phyloP scores from a whole-genome alignment of 1,140 invertebrate genomes.

The Lanistes nyassanus region DNA sequence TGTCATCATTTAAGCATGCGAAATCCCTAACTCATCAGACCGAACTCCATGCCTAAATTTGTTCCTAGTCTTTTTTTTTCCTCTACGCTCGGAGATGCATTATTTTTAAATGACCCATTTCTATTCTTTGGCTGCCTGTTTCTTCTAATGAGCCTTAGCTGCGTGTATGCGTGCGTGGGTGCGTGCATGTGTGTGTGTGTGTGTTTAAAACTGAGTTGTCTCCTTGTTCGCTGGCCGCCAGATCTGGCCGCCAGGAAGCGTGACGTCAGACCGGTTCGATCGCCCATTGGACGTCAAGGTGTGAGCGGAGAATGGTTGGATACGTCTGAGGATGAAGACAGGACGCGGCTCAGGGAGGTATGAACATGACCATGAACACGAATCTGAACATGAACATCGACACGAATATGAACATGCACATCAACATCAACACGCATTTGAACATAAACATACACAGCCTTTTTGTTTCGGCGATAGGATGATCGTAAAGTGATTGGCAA shows the following conservation, averaged over 20 bases:
- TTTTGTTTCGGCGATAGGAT: no score
- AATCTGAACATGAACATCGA: no score
- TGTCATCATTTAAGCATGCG: no score
- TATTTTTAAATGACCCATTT: no score
- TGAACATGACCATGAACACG: background rate
- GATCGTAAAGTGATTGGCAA: no score
- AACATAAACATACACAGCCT: no score
- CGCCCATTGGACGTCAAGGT: background rate
- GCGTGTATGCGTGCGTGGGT: conserved; percentile 4
- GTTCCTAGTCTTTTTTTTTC: no score
- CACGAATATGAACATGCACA: background rate
- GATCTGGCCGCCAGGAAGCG: background rate
- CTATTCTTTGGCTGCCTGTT: no score
- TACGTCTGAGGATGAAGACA: conserved; percentile 40
- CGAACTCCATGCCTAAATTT: no score
- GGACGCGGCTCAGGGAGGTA: conserved; percentile 28
- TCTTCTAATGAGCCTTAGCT: no score
- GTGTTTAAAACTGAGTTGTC: background rate
- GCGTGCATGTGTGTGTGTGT: background rate
- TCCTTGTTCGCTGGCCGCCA: background rate
- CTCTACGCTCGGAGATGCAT: no score
- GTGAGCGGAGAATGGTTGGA: conserved; percentile 29
- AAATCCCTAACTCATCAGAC: no score
- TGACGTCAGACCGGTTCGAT: background rate
- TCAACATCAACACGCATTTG: background rate